Evolutionary conservation across 2,113 vertebrate species (phyloP).

Genomic region (Semicossyphus pulcher): DNA sequence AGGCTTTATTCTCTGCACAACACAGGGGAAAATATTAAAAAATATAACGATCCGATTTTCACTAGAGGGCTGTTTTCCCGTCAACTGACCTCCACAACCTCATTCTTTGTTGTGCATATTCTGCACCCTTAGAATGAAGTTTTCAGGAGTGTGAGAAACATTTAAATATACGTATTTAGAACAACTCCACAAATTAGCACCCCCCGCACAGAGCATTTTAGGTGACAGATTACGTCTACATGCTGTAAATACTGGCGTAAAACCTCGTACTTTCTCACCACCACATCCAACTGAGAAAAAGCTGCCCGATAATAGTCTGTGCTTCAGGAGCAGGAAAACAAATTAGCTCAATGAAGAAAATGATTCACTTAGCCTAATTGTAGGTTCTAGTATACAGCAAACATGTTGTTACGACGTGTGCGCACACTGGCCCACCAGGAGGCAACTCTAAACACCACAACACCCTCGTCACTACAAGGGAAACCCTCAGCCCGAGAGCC

Average conservation of each 20-base stretch:
- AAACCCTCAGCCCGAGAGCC: constrained; percentile 11
- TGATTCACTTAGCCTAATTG: constrained; percentile 74
- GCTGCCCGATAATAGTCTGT: constrained; percentile 49
- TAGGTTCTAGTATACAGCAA: constrained; percentile 58
- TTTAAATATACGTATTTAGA: background rate
- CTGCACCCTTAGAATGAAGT: background rate
- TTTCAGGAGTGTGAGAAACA: background rate
- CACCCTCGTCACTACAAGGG: constrained; percentile 22
- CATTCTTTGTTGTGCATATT: background rate
- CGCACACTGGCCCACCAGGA: constrained; percentile 43
- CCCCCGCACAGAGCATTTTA: background rate
- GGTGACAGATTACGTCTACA: background rate
- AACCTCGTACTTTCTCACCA: background rate
- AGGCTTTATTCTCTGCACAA: constrained; percentile 3
- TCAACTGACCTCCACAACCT: background rate
- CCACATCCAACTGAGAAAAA: constrained; percentile 31
- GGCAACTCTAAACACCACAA: constrained; percentile 26
- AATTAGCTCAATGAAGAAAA: constrained; percentile 74
- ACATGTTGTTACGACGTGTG: constrained; percentile 61
- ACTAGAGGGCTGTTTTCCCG: background rate
- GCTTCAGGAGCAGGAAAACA: constrained; percentile 63
- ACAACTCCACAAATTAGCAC: background rate
- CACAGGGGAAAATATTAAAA: background rate
- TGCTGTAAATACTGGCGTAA: constrained; percentile 17
- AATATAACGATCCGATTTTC: background rate